Conservation (phyloP, 2,113 vertebrate genomes). For the Dasyurus viverrinus region DNA sequence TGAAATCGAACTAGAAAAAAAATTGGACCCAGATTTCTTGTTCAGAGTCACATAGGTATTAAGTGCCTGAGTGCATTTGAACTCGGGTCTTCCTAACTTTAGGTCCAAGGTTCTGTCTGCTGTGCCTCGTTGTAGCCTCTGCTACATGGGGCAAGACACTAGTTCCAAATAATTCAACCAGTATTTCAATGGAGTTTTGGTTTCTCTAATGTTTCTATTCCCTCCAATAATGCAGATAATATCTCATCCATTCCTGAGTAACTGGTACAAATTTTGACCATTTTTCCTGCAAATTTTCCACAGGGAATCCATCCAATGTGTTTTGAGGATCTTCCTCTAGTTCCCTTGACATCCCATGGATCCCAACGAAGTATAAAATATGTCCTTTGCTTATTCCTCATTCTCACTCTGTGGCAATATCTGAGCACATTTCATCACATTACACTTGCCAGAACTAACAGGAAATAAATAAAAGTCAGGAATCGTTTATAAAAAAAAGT, state of each 20-base stretch:
- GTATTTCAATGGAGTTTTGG: not conserved
- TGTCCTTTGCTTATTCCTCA: not conserved
- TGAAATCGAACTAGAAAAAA: not conserved
- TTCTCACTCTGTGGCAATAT: not conserved
- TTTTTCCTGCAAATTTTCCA: not conserved
- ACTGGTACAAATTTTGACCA: not conserved
- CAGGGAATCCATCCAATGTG: not conserved
- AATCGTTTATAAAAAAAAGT: conserved; percentile 6
- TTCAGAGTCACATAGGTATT: not conserved
- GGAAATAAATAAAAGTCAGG: not conserved
- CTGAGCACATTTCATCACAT: not conserved
- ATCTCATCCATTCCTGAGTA: not conserved
- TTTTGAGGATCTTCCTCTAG: not conserved
- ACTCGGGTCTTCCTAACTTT: not conserved
- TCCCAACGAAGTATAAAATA: not conserved
- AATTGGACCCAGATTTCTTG: not conserved
- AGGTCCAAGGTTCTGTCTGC: not conserved
- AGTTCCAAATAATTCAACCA: not conserved
- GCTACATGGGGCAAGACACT: not conserved
- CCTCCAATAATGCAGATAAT: not conserved
- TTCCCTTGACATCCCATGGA: not conserved
- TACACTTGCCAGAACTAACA: not conserved
- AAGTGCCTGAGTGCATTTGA: not conserved
- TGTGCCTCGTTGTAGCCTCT: not conserved
- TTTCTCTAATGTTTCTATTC: not conserved